phyloP scores from a whole-genome alignment of 2,113 vertebrate genomes.

The Ageneiosus marmoratus region DNA sequence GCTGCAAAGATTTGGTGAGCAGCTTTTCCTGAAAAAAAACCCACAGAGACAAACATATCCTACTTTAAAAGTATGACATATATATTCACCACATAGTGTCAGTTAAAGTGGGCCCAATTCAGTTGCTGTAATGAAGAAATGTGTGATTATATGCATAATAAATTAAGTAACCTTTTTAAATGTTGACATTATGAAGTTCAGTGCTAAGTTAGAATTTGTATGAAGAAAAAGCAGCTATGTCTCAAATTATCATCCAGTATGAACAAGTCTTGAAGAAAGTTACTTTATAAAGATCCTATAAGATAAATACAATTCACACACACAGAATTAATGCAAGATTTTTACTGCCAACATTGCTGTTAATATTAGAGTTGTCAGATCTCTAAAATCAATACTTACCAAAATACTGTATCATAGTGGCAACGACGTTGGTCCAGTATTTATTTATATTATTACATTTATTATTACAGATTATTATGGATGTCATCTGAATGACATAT shows the following conservation, averaged over 20 bases:
- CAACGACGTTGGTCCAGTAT: neutral
- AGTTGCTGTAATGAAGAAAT: neutral
- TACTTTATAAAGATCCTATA: neutral
- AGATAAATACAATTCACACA: neutral
- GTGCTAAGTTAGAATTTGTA: neutral
- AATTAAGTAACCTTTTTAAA: too few species aligned
- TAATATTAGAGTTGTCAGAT: neutral
- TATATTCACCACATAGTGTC: neutral
- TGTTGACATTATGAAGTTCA: neutral
- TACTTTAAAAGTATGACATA: neutral
- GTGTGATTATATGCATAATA: neutral
- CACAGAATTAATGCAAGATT: neutral
- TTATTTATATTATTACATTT: neutral
- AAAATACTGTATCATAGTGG: neutral
- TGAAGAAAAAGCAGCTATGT: neutral
- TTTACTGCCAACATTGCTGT: neutral
- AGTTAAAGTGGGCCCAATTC: neutral
- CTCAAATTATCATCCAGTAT: neutral
- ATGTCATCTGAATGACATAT: neutral
- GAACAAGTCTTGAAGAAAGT: neutral
- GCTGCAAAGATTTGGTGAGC: slow-evolving; percentile 95
- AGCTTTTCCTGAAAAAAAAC: slow-evolving; percentile 84
- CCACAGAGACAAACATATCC: too few species aligned
- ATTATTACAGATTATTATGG: neutral
- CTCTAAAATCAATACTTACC: neutral